Evolutionary conservation across 1,140 invertebrate species (phyloP).

Genomic region (Polypedilum vanderplanki): DNA sequence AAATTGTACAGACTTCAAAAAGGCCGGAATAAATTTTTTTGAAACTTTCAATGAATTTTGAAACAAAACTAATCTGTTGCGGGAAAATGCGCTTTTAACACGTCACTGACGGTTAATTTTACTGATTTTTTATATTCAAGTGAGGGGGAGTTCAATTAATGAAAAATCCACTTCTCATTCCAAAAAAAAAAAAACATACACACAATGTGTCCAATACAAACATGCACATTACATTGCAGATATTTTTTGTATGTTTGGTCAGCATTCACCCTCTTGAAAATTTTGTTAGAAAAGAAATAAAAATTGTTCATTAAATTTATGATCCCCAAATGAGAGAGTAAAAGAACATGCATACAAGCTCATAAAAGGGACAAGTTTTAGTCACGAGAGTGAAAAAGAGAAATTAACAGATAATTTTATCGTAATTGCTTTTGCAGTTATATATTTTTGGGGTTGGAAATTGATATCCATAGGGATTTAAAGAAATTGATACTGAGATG

Average conservation of each 20-base stretch:
- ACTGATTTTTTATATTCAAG: too few relatives aligned
- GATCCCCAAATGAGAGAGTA: too few relatives aligned
- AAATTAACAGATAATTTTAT: conserved; percentile 27
- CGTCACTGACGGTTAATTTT: too few relatives aligned
- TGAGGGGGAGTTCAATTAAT: neutral
- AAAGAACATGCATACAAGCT: neutral
- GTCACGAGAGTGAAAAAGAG: too few relatives aligned
- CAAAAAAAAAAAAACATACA: too few relatives aligned
- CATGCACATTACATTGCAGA: conserved; percentile 5
- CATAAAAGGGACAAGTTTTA: neutral
- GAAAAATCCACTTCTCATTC: neutral
- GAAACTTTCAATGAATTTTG: too few relatives aligned
- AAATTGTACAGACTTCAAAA: too few relatives aligned
- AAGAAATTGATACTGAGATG: conserved; percentile 11
- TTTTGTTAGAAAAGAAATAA: neutral
- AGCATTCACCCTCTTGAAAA: neutral
- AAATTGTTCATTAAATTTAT: conserved; percentile 26
- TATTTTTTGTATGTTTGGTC: neutral
- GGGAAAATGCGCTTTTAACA: too few relatives aligned
- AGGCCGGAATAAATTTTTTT: too few relatives aligned
- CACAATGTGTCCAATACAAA: conserved; percentile 8
- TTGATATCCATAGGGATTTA: neutral
- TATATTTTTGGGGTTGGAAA: neutral
- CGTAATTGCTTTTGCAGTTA: conserved; percentile 24
- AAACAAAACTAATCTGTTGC: too few relatives aligned